phyloP scores from a whole-genome alignment of 1,140 invertebrate species.

The Cataglyphis hispanica region DNA sequence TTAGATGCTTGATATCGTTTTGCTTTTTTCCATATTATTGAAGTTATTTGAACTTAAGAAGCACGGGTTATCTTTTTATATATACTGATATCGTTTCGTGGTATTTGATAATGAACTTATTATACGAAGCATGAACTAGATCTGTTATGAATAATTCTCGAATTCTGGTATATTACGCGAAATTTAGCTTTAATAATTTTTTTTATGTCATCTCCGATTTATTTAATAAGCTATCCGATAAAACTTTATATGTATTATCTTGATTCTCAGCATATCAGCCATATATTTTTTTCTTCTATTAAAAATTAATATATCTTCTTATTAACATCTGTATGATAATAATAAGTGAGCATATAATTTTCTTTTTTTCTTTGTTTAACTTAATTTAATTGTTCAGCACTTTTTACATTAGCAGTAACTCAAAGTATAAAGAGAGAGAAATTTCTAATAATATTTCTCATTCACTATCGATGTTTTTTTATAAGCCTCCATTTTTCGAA shows the following conservation, averaged over 20 bases:
- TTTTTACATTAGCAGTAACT: not conserved
- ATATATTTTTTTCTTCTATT: not conserved
- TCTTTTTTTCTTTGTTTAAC: not conserved
- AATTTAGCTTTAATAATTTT: not conserved
- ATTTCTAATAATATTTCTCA: not conserved
- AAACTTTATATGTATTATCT: no score
- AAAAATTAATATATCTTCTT: not conserved
- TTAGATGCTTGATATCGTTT: not conserved
- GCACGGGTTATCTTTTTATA: not conserved
- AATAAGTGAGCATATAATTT: no score
- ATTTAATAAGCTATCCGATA: no score
- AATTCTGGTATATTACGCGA: not conserved
- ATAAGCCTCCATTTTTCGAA: not conserved
- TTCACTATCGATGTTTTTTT: not conserved
- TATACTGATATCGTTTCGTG: not conserved
- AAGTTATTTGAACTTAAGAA: constrained; percentile 12
- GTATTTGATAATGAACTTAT: not conserved
- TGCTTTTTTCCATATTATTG: not conserved
- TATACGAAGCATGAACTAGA: not conserved
- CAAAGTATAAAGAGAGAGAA: not conserved
- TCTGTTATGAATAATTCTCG: not conserved
- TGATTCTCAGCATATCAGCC: not conserved
- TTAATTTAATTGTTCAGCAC: not conserved
- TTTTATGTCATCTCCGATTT: not conserved
- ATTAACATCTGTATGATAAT: no score